Evolutionary conservation across 35 echinoderm and acorn worm genomes (phyloP), one percentile per base, ranked within the genome.

Genomic region (Diadema setosum): DNA sequence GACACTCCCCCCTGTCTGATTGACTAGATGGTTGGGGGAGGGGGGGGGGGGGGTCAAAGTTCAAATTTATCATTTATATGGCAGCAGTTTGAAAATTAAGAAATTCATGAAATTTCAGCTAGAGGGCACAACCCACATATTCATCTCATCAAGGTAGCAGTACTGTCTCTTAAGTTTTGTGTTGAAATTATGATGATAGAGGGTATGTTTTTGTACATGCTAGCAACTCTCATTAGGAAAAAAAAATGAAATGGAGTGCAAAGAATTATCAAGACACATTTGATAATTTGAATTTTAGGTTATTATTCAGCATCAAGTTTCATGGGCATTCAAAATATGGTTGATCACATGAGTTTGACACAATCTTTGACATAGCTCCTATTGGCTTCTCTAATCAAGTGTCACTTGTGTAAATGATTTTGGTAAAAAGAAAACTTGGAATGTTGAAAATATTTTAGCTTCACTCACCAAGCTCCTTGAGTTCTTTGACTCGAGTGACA

Each of bases 401-500:
- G 14, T n/a, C 21, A 16, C 0, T 0, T 55, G 2, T 12, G 49
- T n/a, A 55, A 55, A 16, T 55, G 21, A 12, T 55, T n/a, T 55
- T n/a, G 21, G 21, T 0, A 1, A 16, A n/a, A 2, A 55, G 49
- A 55, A 0, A 16, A 55, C 12, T 2, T 0, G 49, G 14, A 55
- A 55, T 16, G 12, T 55, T 0, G 2, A 55, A 12, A 55, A n/a
- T 16, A 16, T 55, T 16, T 16, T 16, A 55, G 21, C 12, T 0
- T 67, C 11, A 45, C 85, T 65, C 85, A 91, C 94, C 70, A n/a
- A 59, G 37, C 20, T 89, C 39, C 46, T 97, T 65, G 14, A 97
- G 65, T 44, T 87, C 88, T 45, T 56, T 42, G 31, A 91, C 91
- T 84, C 95, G 81, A 17, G 88, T 85, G 58, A 84, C 84, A 83